Percentiles rank a stretch among this genome's conserved stretches.
phyloP scores from a whole-genome alignment of 1,140 invertebrate species.

The Anoplolepis gracilipes region DNA sequence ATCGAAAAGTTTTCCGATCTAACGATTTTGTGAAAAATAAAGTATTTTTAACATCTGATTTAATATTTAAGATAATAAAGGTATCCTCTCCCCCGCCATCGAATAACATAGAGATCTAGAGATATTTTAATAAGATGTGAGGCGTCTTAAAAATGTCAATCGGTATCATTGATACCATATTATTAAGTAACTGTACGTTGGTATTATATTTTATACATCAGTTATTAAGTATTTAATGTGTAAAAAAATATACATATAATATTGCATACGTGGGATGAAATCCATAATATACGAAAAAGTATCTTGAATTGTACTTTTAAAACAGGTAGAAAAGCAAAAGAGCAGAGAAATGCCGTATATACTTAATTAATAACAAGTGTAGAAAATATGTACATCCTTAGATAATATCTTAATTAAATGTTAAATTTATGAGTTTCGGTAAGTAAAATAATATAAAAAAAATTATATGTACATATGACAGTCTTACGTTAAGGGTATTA shows the following conservation, averaged over 20 bases:
- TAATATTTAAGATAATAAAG: too few relatives aligned
- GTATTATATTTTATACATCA: neutral
- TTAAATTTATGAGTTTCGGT: neutral
- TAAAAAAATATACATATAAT: neutral
- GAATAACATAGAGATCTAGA: neutral
- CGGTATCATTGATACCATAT: neutral
- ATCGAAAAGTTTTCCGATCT: constrained; percentile 20
- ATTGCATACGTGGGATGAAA: neutral
- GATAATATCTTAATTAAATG: neutral
- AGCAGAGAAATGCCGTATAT: too few relatives aligned
- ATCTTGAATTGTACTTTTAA: neutral
- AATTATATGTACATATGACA: neutral
- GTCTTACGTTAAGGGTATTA: neutral
- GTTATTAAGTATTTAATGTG: neutral
- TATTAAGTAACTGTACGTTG: constrained; percentile 1
- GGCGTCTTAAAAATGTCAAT: neutral
- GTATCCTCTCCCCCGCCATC: neutral
- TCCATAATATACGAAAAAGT: neutral
- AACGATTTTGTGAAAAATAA: neutral
- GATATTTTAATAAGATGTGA: neutral
- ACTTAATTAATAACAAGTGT: too few relatives aligned
- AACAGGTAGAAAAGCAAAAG: too few relatives aligned
- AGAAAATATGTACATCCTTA: neutral
- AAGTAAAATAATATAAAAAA: neutral
- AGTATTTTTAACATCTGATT: neutral